Conservation (phyloP, 1,140 invertebrate genomes). For the Drosophila ananassae region DNA sequence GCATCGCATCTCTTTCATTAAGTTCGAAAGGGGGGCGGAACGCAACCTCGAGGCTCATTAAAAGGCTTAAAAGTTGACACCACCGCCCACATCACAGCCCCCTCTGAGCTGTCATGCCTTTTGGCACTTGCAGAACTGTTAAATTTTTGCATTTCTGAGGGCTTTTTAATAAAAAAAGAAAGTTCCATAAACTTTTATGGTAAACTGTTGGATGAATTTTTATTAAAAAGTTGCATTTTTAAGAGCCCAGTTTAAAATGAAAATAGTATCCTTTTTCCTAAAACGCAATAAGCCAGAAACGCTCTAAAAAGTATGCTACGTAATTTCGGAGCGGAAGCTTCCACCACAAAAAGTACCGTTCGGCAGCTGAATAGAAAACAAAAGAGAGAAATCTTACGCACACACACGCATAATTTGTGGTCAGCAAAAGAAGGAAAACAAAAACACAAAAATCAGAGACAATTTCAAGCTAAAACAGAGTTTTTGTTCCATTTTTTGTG, state of each 20-base stretch:
- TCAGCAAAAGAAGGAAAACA: background rate
- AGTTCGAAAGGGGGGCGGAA: conserved; percentile 44
- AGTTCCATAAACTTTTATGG: conserved; percentile 11
- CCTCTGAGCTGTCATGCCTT: background rate
- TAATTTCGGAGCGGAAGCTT: background rate
- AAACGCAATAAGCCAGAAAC: background rate
- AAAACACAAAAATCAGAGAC: conserved; percentile 4
- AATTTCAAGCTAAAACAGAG: background rate
- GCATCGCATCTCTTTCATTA: conserved; percentile 56
- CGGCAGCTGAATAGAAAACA: background rate
- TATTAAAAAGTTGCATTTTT: conserved; percentile 5
- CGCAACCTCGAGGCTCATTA: conserved; percentile 51
- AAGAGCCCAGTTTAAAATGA: background rate
- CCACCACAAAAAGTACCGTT: background rate
- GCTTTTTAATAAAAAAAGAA: conserved; percentile 1
- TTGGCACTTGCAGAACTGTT: conserved; percentile 13
- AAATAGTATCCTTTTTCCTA: background rate
- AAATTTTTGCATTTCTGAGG: background rate
- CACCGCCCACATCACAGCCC: background rate
- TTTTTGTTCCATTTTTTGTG: background rate
- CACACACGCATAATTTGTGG: conserved; percentile 6
- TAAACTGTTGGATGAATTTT: background rate
- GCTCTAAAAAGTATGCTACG: conserved; percentile 38
- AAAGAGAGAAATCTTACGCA: conserved; percentile 2
- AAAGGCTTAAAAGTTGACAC: conserved; percentile 73